Base-by-base conservation (phyloP, 2,113 vertebrate species). In the Tachuris rubrigastra region DNA sequence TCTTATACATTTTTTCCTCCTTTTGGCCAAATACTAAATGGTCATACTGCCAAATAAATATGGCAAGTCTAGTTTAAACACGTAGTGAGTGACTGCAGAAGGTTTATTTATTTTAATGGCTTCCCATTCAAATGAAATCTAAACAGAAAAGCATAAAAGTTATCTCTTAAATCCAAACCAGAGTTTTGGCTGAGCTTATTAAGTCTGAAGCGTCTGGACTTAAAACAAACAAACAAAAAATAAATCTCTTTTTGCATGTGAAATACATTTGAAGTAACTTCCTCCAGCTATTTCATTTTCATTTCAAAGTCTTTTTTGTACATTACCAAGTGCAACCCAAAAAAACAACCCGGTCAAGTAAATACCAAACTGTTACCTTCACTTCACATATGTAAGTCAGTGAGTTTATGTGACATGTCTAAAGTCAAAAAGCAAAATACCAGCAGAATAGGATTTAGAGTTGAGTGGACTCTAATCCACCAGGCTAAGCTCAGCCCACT, bases 51-150 rank as follows among this genome's bases (percentile, higher is more conserved):
- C 19, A 35, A 87, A 82, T 94, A 95, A 90, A 87, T 94, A 77
- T 19, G 15, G 76, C 85, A 94, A 80, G 20, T 90, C 74, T 93
- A 85, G 75, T 95, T 97, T 97, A 97, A 95, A 95, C 68, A 87
- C 4, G 21, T 53, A 53, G 35, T 86, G 85, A 96, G 78, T 97
- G 95, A 91, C 76, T 95, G 76, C 63, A 75, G 91, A 91, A 95
- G 86, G 35, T 89, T 96, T 97, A 89, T 97, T 97, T 97, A 85
- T 95, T 90, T 68, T 84, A 97, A 95, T 90, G 84, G 5, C 31
- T 96, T 93, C 79, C 37, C 66, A 6, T 88, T 96, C 93, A 95
- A 89, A 78, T 94, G 60, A 96, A 97, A 95, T 93, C 93, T 95
- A 97, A 97, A 83, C 79, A 97, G 79, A 92, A 90, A 92, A 90